Conservation (phyloP, 2,113 vertebrate genomes). For the Pyrgilauda ruficollis region DNA sequence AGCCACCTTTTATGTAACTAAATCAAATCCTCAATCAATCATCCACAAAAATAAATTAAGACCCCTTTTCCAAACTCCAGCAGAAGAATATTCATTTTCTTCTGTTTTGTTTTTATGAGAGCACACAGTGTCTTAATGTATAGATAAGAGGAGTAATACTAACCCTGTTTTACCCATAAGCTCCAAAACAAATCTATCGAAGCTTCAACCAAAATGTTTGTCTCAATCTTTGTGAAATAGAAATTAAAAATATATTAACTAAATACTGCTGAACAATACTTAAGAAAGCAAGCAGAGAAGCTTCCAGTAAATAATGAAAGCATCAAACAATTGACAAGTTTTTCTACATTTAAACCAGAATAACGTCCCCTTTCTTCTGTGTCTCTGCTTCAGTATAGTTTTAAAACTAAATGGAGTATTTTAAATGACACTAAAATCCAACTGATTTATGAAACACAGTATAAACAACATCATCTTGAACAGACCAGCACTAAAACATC, state of each 20-base stretch:
- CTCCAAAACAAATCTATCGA: background rate
- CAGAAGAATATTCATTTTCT: background rate
- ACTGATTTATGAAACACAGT: background rate
- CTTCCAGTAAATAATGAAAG: background rate
- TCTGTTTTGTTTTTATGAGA: background rate
- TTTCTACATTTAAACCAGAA: background rate
- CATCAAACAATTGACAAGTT: background rate
- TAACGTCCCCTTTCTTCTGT: background rate
- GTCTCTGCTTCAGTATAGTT: background rate
- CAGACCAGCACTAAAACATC: background rate
- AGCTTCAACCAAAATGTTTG: background rate
- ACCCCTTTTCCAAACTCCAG: background rate
- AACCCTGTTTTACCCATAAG: background rate
- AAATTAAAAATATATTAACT: background rate
- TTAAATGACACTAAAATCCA: background rate
- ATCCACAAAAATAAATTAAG: background rate
- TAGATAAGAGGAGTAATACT: background rate
- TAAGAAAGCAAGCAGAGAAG: background rate
- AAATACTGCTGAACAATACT: background rate
- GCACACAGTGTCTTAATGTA: fast-evolving
- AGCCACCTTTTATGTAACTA: background rate
- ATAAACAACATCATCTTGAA: background rate
- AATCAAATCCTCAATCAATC: background rate
- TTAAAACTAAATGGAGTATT: background rate
- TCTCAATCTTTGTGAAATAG: background rate